Percentiles rank a stretch among this genome's conserved stretches.
These are phyloP conservation scores for Petroica traversi DNA, from an alignment of 2,113 vertebrate genomes.

Conservation along the genomic window DNA sequence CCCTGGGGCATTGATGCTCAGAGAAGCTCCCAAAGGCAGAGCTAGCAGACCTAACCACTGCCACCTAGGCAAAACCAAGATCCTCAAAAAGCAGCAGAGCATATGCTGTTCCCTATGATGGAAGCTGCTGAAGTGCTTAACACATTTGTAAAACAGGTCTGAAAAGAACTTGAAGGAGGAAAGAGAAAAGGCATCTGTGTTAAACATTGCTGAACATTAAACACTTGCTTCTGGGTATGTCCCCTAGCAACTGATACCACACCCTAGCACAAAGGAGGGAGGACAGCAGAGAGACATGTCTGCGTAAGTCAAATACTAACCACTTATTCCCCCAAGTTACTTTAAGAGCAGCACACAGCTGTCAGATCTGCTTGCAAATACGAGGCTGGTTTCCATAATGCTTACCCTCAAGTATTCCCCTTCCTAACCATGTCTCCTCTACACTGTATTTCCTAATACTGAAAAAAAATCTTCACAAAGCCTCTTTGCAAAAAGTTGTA, in stretches of 20 bases:
- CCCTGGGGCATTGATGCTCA: too few species aligned
- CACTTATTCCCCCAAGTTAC: background rate
- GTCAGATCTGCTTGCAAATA: accelerated
- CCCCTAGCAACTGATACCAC: background rate
- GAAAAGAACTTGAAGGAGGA: background rate
- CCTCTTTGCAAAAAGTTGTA: background rate
- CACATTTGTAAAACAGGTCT: background rate
- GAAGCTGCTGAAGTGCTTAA: background rate
- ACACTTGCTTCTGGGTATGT: background rate
- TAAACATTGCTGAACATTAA: background rate
- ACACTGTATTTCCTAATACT: background rate
- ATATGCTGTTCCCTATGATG: too few species aligned
- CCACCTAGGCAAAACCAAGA: background rate
- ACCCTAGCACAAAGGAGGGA: accelerated
- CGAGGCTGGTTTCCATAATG: background rate
- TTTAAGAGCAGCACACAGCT: background rate
- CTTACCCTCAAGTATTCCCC: background rate
- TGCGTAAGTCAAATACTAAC: background rate
- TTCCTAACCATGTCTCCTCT: background rate
- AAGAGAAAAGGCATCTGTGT: background rate
- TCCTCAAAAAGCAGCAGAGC: background rate
- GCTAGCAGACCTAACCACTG: background rate
- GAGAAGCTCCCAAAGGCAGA: background rate
- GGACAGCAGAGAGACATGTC: background rate
- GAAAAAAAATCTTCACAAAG: background rate